Evolutionary conservation across 1,140 invertebrate genomes (phyloP).

Genomic region (Agrypnia vestita): DNA sequence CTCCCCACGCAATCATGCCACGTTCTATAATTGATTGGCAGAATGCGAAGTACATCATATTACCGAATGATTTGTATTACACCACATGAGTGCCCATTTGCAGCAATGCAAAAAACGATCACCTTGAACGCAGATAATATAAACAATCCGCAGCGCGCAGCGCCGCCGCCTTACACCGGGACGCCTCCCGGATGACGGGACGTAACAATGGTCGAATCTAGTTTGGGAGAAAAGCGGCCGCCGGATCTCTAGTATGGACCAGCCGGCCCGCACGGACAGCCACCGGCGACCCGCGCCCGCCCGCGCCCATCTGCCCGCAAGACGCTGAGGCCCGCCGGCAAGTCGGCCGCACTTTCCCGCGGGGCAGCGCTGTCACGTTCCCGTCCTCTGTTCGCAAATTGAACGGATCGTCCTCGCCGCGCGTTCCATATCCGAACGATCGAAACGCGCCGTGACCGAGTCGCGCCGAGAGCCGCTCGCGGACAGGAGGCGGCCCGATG

Average conservation of each 20-base stretch:
- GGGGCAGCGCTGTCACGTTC: neutral
- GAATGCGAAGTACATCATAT: too few species aligned
- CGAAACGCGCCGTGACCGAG: slow-evolving; percentile 5
- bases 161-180: slow-evolving; percentile 1
- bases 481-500: neutral
- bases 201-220: slow-evolving; percentile 62
- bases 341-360: neutral
- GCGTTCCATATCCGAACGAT: slow-evolving; percentile 13
- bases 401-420: neutral
- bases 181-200: slow-evolving; percentile 53
- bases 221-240: slow-evolving; percentile 60
- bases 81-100: too few species aligned
- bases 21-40: too few species aligned
- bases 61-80: too few species aligned
- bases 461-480: neutral
- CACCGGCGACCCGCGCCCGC: neutral
- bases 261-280: slow-evolving; percentile 26
- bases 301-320: neutral
- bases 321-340: neutral
- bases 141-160: neutral
- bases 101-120: too few species aligned
- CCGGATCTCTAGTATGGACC: slow-evolving; percentile 48
- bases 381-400: slow-evolving; percentile 1
- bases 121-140: neutral
- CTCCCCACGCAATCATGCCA: too few species aligned